These are phyloP conservation scores for Tetranychus cinnabarinus DNA, from an alignment of 1,140 invertebrate genomes.

Conservation along the genomic window DNA sequence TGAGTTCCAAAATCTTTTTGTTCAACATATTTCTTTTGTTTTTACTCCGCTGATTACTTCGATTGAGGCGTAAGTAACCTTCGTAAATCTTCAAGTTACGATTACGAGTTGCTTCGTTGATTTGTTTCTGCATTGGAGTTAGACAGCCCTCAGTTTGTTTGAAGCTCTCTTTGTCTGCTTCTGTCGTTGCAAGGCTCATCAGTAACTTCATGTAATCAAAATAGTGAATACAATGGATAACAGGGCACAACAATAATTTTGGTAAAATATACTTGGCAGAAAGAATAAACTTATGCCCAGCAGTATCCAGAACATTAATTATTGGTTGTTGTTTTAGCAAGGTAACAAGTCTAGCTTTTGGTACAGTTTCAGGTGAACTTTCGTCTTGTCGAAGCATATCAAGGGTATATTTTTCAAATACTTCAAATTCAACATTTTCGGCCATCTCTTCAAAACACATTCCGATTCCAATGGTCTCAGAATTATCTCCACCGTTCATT, in stretches of 20 bases:
- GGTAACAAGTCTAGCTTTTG: neutral
- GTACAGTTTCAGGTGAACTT: neutral
- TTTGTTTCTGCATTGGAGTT: slow-evolving; percentile 44
- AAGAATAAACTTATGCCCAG: slow-evolving; percentile 74
- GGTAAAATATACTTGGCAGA: slow-evolving; percentile 94
- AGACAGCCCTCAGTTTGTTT: slow-evolving; percentile 67
- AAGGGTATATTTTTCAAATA: slow-evolving; percentile 50
- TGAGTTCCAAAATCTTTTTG: neutral
- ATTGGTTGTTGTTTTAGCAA: slow-evolving; percentile 1
- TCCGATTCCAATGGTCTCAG: slow-evolving; percentile 56
- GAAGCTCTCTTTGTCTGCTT: slow-evolving; percentile 67
- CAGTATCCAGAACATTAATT: slow-evolving; percentile 34
- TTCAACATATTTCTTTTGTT: neutral
- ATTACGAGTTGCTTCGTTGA: slow-evolving; percentile 19
- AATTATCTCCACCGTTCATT: slow-evolving; percentile 61
- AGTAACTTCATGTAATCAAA: slow-evolving; percentile 78
- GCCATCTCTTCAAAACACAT: slow-evolving; percentile 89
- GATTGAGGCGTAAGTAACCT: neutral
- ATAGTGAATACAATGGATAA: slow-evolving; percentile 86
- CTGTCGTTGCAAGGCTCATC: slow-evolving; percentile 45
- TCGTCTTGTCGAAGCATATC: slow-evolving; percentile 31
- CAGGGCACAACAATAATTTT: slow-evolving; percentile 71
- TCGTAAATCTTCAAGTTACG: neutral
- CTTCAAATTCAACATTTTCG: slow-evolving; percentile 44
- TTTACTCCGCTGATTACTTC: neutral